Percentiles rank a stretch among this genome's conserved stretches.
phyloP scores from a whole-genome alignment of 30 jellyfish, hydroid and myxozoan species.

The Thelohanellus kitauei region DNA sequence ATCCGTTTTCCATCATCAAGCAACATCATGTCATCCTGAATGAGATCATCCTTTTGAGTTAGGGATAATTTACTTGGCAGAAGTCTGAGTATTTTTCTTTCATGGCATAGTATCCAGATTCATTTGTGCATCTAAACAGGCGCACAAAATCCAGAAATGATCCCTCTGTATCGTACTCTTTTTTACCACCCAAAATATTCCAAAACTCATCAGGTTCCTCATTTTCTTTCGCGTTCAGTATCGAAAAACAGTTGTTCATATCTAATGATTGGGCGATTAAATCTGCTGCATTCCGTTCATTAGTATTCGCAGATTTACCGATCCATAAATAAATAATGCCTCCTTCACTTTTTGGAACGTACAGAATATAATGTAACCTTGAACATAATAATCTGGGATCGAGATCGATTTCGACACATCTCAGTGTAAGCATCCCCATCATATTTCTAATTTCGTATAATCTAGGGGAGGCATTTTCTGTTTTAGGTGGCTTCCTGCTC shows the following conservation, averaged over 20 bases:
- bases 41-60: conserved; percentile 41
- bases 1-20: conserved; percentile 76
- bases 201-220: conserved; percentile 96
- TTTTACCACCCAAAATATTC: conserved; percentile 88
- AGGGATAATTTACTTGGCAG: conserved; percentile 40
- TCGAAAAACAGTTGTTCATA: too few species aligned
- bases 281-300: not conserved
- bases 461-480: conserved; percentile 13
- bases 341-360: conserved; percentile 45
- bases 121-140: conserved; percentile 76
- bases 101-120: conserved; percentile 76
- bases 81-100: conserved; percentile 87
- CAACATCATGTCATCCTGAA: conserved; percentile 95
- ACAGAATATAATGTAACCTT: conserved; percentile 7
- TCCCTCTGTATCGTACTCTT: conserved; percentile 11
- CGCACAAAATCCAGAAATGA: conserved; percentile 15
- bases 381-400: not conserved
- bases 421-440: conserved; percentile 71
- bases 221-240: conserved; percentile 52
- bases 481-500: conserved; percentile 8
- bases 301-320: conserved; percentile 13
- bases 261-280: too few species aligned
- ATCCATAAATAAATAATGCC: conserved; percentile 92
- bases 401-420: conserved; percentile 36
- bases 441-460: conserved; percentile 56